These are phyloP conservation scores for Ariolimax columbianus DNA, from an alignment of 2,888 invertebrate genomes.

Conservation along the genomic window DNA sequence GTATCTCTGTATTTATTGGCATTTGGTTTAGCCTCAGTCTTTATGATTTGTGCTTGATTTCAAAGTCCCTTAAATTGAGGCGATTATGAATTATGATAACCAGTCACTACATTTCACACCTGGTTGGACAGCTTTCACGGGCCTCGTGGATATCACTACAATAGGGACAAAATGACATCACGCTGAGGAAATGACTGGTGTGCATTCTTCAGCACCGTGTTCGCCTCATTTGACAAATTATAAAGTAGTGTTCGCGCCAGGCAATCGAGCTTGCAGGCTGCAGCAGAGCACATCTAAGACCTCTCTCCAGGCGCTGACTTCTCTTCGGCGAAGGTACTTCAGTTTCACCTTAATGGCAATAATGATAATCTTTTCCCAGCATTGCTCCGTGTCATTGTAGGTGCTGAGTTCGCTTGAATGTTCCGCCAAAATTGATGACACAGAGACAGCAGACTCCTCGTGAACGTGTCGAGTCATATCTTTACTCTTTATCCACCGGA, in stretches of 20 bases:
- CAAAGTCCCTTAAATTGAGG: too few species aligned
- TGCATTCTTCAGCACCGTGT: not conserved
- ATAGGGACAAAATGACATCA: slow-evolving; percentile 23
- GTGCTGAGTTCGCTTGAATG: not conserved
- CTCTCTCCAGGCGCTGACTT: slow-evolving; percentile 7
- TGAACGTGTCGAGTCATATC: slow-evolving; percentile 3
- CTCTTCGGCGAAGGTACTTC: slow-evolving; percentile 14
- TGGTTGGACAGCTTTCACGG: slow-evolving; percentile 15
- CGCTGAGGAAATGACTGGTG: slow-evolving; percentile 31
- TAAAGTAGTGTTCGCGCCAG: slow-evolving; percentile 7
- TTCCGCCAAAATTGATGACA: not conserved
- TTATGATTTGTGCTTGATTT: too few species aligned
- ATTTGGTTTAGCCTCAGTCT: too few species aligned
- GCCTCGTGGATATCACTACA: not conserved
- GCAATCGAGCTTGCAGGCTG: not conserved
- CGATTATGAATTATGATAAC: slow-evolving; percentile 15
- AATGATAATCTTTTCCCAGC: slow-evolving; percentile 12
- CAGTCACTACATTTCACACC: slow-evolving; percentile 1
- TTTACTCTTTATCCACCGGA: not conserved
- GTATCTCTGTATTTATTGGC: too few species aligned
- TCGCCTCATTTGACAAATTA: slow-evolving; percentile 39
- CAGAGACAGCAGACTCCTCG: not conserved
- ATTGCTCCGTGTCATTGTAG: not conserved
- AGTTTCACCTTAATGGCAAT: slow-evolving; percentile 16
- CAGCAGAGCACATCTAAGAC: slow-evolving; percentile 4